These are phyloP conservation scores for Argyrosomus regius DNA, from an alignment of 2,797 vertebrate genomes.

Conservation along the genomic window DNA sequence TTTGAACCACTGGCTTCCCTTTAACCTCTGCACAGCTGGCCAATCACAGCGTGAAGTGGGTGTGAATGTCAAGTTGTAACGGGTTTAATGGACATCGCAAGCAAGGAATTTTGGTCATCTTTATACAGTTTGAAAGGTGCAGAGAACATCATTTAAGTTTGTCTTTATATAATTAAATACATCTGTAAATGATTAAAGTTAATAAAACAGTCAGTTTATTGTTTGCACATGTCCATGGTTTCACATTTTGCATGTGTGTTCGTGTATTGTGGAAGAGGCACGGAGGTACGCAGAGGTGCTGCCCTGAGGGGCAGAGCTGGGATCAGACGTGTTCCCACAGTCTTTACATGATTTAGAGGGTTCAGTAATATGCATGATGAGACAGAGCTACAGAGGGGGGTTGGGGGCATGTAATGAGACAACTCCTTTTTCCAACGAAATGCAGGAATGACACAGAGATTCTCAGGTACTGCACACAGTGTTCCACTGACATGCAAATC, in stretches of 20 bases:
- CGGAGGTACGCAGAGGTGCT: neutral
- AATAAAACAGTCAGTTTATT: neutral
- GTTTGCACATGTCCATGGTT: neutral
- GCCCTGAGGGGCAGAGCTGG: constrained; percentile 18
- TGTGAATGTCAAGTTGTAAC: neutral
- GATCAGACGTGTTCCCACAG: constrained; percentile 35
- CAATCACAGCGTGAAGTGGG: too few species aligned
- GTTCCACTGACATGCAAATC: neutral
- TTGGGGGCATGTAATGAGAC: constrained; percentile 7
- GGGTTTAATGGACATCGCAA: too few species aligned
- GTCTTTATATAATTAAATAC: neutral
- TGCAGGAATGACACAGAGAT: too few species aligned
- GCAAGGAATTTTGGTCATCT: neutral
- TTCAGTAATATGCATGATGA: constrained; percentile 43
- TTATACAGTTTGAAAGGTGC: neutral
- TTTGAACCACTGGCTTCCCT: too few species aligned
- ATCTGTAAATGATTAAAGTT: too few species aligned
- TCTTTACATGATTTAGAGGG: constrained; percentile 20
- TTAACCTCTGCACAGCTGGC: too few species aligned
- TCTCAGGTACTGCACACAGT: neutral
- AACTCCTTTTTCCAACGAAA: constrained; percentile 1
- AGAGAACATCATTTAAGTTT: neutral
- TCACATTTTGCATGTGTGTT: constrained; percentile 41
- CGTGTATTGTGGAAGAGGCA: constrained; percentile 32
- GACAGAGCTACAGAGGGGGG: constrained; percentile 13